A percentile compares a stretch with the other conserved stretches of the same genome.
phyloP scores from a whole-genome alignment of 2,888 invertebrate species.

The Ormyrus labotus region DNA sequence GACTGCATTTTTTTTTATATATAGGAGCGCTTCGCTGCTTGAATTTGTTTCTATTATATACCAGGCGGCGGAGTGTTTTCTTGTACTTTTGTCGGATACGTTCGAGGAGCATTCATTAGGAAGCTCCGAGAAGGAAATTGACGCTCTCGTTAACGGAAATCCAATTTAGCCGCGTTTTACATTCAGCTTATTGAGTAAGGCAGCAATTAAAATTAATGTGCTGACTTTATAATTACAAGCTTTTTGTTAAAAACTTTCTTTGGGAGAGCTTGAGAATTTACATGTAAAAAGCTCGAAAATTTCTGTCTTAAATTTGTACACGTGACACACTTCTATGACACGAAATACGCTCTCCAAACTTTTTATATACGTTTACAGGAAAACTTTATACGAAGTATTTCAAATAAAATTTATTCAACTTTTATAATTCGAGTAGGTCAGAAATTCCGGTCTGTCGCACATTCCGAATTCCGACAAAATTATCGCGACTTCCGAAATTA shows the following conservation, averaged over 20 bases:
- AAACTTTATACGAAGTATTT: too few species aligned
- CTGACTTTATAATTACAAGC: constrained; percentile 11
- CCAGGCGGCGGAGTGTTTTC: background rate
- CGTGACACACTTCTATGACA: background rate
- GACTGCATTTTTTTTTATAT: too few species aligned
- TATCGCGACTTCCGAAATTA: too few species aligned
- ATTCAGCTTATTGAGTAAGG: constrained; percentile 32
- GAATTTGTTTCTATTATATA: too few species aligned
- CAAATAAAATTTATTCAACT: too few species aligned
- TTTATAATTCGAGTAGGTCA: too few species aligned
- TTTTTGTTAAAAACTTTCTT: background rate
- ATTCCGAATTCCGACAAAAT: too few species aligned
- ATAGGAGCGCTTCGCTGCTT: too few species aligned
- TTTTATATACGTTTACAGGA: background rate
- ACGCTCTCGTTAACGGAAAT: constrained; percentile 39
- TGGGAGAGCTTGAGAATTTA: background rate
- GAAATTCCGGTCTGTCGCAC: too few species aligned
- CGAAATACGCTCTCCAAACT: background rate
- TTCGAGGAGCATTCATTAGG: constrained; percentile 26
- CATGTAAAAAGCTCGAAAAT: background rate
- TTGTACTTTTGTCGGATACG: background rate
- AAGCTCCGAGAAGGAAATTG: background rate
- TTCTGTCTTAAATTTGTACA: background rate
- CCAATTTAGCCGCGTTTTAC: background rate
- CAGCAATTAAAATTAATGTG: constrained; percentile 26